Evolutionary conservation across 2,797 vertebrate genomes (phyloP), one percentile per base, ranked within the genome.

Genomic region (Lepus townsendii): DNA sequence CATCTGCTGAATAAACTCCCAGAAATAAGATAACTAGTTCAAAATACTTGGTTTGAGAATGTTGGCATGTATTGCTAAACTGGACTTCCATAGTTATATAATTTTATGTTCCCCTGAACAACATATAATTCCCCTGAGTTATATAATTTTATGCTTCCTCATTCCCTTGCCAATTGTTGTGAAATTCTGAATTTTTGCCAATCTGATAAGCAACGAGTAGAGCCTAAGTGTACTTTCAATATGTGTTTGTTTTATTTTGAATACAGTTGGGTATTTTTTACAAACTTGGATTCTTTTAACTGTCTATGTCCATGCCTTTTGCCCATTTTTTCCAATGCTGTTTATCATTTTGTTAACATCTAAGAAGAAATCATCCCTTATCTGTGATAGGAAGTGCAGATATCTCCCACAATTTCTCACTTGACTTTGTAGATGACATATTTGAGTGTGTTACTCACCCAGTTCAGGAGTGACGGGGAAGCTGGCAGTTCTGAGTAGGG

Each of bases 231-330:
- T 42, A 69, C 1, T 60, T 66, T 32, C 30, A 76, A 22, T 32
- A 52, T 82, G 27, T 69, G 22, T 68, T 86, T 57, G 7, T 82
- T 13, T 76, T 71, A 38, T 35, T 35, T 62, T 35, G 35, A 35
- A 75, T 87, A 91, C 83, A 35, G 12, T 68, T 69, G 22, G 35
- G 73, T 30, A 62, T 62, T 91, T 76, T 91, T 83, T 79, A 68
- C 7, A 84, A 30, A 63, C 20, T 75, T 69, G 19, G 75, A 76
- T 91, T 66, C 52, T 72, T 78, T 65, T 17, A 65, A 63, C 35
- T 75, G 16, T 27, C 35, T 88, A 19, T 77, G 10, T 80, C 66
- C 35, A 72, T 54, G 17, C 7, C 16, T 32, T 63, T 52, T 68
- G 7, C 19, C n/a, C 13, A 17, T 68, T 76, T 73, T 69, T 95